These are phyloP conservation scores for Notocelia uddmanniana DNA, from an alignment of 2,888 invertebrate species.

Conservation along the genomic window DNA sequence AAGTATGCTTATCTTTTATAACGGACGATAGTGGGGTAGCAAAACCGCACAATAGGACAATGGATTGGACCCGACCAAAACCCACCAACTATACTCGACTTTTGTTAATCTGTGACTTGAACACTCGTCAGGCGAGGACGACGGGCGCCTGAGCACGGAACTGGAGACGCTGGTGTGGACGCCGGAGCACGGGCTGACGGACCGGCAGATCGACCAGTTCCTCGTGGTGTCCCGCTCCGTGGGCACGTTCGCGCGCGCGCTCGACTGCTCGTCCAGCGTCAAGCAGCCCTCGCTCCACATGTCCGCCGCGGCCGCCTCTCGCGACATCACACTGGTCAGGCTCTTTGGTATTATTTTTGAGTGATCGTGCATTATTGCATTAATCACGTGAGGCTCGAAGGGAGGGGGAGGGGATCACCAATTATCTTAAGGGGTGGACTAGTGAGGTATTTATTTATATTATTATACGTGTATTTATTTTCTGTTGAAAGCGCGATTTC, in stretches of 20 bases:
- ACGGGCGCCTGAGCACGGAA: slow-evolving; percentile 89
- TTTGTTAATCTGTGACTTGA: not conserved
- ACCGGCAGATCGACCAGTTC: slow-evolving; percentile 99
- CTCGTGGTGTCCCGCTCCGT: slow-evolving; percentile 97
- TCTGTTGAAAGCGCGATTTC: no score
- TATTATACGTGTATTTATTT: no score
- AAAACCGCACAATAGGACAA: no score
- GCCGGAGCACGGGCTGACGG: slow-evolving; percentile 95
- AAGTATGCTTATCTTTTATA: no score
- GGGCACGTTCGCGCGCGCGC: slow-evolving; percentile 99
- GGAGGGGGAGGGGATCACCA: no score
- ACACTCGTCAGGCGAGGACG: slow-evolving; percentile 84
- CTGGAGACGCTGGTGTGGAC: slow-evolving; percentile 98
- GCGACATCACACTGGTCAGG: slow-evolving; percentile 97
- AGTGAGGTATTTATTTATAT: no score
- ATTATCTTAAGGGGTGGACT: no score
- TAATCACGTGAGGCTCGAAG: no score
- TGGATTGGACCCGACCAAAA: no score
- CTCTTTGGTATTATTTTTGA: no score
- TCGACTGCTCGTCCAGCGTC: slow-evolving; percentile 99
- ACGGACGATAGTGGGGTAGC: no score
- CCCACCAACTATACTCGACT: not conserved
- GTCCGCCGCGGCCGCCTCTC: slow-evolving; percentile 99
- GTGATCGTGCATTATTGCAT: no score
- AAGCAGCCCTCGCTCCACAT: slow-evolving; percentile 99